Base-by-base conservation (phyloP, 2,113 vertebrate species). In the Argyrosomus japonicus region DNA sequence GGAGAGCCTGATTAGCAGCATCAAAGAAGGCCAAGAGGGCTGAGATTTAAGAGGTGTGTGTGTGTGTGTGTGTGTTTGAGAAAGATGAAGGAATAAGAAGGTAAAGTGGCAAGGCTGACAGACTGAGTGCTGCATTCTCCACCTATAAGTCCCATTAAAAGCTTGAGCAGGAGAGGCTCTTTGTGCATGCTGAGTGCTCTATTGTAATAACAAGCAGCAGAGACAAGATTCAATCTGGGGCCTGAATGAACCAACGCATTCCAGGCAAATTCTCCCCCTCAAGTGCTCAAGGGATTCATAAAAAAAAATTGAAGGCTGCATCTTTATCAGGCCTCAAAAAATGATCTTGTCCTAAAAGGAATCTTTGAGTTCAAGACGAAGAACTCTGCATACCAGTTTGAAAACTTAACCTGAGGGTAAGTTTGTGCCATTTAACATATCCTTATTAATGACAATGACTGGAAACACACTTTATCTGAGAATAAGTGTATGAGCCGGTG, bases 131-230 rank as follows among this genome's bases (percentile, higher is more conserved):
- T 45, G 72, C 67, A 80, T 86, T 85, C 82, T 89, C 82, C 77
- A 85, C 67, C 87, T 81, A 62, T 74, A 87, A 79, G 85, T 83
- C 82, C 87, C 92, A 92, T 91, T 92, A 91, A 89, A 88, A 91
- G 84, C 88, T 84, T 10, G 85, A 89, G 77, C 72, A 70, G 80
- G 82, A 91, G 87, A 93, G 73, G 54, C 69, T 67, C 87, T 92
- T 93, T 93, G 86, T 93, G 85, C 76, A 82, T 74, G 84, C 76
- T 79, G 87, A 95, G 92, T 90, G 92, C 57, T 91, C 90, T 73
- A 89, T 91, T 91, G 89, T 93, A 92, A 82, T 80, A 87, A 91
- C 85, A 88, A 92, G 91, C 85, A 88, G 84, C 58, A 21, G 83
- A 90, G 84, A 92, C 78, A 61, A 81, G 87, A 89, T 84, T 88